Conservation (phyloP, 2,797 vertebrate genomes). For the Squalus acanthias region DNA sequence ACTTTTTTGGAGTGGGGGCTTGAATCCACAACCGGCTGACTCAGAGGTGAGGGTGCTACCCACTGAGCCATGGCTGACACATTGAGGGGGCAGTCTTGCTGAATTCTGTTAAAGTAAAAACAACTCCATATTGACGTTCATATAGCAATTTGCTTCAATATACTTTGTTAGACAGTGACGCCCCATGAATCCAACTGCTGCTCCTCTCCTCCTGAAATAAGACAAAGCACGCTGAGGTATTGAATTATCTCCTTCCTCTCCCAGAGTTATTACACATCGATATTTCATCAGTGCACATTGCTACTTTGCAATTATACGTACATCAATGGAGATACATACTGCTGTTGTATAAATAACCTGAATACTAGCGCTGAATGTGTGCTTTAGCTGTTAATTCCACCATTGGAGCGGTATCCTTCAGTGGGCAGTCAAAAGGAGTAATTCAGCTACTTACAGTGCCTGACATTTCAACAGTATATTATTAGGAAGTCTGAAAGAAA, state of each 20-base stretch:
- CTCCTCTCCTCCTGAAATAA: neutral
- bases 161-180: neutral
- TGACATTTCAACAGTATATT: neutral
- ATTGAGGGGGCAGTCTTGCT: neutral
- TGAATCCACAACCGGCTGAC: neutral
- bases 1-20: neutral
- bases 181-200: neutral
- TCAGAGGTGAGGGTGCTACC: neutral
- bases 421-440: neutral
- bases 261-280: neutral
- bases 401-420: neutral
- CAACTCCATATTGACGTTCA: neutral
- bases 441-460: neutral
- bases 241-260: neutral
- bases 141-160: neutral
- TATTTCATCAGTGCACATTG: neutral
- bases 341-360: neutral
- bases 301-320: neutral
- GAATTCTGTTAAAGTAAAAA: neutral
- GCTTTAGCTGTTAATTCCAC: neutral
- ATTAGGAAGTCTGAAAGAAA: neutral
- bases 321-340: neutral
- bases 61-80: neutral
- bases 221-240: neutral
- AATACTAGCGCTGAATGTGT: neutral